These are phyloP conservation scores for Amphiprion ocellaris DNA, from an alignment of 2,113 vertebrate species.

Conservation along the genomic window DNA sequence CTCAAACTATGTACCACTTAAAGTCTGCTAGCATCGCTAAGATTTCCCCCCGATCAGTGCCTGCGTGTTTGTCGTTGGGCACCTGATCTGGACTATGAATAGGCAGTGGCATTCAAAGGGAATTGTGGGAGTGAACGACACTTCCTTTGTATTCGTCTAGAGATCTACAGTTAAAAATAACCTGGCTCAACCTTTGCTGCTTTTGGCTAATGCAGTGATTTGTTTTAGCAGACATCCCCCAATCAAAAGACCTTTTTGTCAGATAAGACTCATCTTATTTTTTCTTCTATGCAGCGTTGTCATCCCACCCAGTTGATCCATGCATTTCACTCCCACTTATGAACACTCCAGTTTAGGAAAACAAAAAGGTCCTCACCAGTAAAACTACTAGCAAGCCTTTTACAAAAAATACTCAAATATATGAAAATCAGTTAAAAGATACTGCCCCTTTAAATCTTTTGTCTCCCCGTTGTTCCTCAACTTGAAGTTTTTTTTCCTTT, in stretches of 20 bases:
- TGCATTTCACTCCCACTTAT: slow-evolving; percentile 74
- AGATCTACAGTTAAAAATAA: slow-evolving; percentile 37
- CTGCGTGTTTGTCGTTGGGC: slow-evolving; percentile 31
- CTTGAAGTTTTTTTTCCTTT: slow-evolving; percentile 47
- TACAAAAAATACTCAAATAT: slow-evolving; percentile 18
- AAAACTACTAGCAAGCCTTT: slow-evolving; percentile 28
- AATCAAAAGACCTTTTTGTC: slow-evolving; percentile 10
- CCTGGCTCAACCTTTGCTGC: slow-evolving; percentile 34
- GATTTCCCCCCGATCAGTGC: slow-evolving; percentile 33
- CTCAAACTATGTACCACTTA: slow-evolving; percentile 40
- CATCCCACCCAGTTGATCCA: slow-evolving; percentile 32
- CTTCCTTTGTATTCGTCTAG: slow-evolving; percentile 42
- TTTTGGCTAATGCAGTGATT: slow-evolving; percentile 50
- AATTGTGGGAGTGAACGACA: slow-evolving; percentile 59
- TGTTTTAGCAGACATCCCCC: slow-evolving; percentile 17
- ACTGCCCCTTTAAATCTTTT: slow-evolving; percentile 79
- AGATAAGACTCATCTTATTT: slow-evolving; percentile 23
- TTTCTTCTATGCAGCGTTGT: slow-evolving; percentile 61
- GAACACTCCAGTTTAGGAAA: slow-evolving; percentile 80
- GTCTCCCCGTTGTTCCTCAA: slow-evolving; percentile 43
- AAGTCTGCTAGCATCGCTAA: slow-evolving; percentile 49
- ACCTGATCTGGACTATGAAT: slow-evolving; percentile 44
- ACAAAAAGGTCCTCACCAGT: slow-evolving; percentile 32
- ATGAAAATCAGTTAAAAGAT: slow-evolving; percentile 66
- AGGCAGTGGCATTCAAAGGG: slow-evolving; percentile 71